Base-by-base conservation (phyloP, 2,888 invertebrate species). In the Acrobasis repandana region DNA sequence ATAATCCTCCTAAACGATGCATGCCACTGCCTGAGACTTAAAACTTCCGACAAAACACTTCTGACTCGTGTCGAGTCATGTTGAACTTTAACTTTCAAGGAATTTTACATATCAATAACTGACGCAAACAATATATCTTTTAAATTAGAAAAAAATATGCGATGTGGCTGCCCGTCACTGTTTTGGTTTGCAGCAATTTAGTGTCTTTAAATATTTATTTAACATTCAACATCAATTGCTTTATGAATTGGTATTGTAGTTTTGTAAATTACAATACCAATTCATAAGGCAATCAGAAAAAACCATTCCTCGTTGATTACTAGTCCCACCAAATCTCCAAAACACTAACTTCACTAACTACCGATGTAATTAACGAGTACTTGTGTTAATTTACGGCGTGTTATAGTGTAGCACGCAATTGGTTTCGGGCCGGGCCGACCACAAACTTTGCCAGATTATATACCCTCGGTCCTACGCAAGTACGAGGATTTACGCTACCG, bases 1-100 rank as follows among this genome's bases (percentile, higher is more conserved):
- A 73, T 79, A 78, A 83, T 79, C 77, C 71, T 57, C 47, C 60
- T 46, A 63, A 70, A 67, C 64, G 71, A 72, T 82, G 82, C 77
- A 66, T 49, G 58, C 63, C 56, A 56, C 58, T 65, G 61, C 52
- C 65, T 61, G 56, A 56, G 56, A 54, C 59, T 65, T 66, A 51
- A 66, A 61, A 67, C 65, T 65, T 58, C 14, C 11, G 58, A 33
- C 9, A 15, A 36, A 49, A 20, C 16, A 9, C 36, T 34, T 34
- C 11, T 14, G n/a, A 50, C 34, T 8, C 38, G 2, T 38, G 14
- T 1, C 49, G 34, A 58, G n/a, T 36, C 33, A 36, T 38, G 49
- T 20, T n/a, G 14, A 36, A 36, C 49, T 58, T n/a, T 50, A 9
- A 38, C 20, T 38, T 48, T n/a, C 9, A 18, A 8, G 18, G 14